phyloP scores from a whole-genome alignment of 1,140 invertebrate genomes.

The Acromyrmex heyeri region DNA sequence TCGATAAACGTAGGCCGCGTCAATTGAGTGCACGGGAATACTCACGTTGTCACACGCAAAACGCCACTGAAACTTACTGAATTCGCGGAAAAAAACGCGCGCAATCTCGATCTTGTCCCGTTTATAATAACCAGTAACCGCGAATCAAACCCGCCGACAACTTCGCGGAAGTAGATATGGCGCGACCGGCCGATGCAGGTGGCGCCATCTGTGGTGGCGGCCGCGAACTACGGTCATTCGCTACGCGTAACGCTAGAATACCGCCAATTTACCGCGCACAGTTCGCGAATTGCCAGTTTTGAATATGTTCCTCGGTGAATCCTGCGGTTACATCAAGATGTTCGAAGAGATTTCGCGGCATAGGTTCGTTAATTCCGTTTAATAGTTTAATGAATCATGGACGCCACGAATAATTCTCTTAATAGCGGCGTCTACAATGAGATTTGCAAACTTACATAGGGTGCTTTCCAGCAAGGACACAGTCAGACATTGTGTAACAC shows the following conservation, averaged over 20 bases:
- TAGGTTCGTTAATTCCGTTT: no score
- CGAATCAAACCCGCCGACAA: constrained; percentile 15
- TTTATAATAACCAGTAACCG: background rate
- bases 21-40: background rate
- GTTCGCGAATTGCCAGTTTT: no score
- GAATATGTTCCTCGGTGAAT: no score
- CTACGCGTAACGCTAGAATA: background rate
- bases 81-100: background rate
- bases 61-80: background rate
- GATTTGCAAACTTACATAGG: no score
- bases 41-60: background rate
- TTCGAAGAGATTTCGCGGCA: no score
- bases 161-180: background rate
- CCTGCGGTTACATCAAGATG: no score
- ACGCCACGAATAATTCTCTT: no score
- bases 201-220: constrained; percentile 22
- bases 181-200: background rate
- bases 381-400: no score
- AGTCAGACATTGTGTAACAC: no score
- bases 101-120: background rate
- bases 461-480: no score
- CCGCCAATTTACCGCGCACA: background rate
- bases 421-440: no score
- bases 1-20: background rate
- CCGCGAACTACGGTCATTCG: background rate